Evolutionary conservation across 2,113 vertebrate genomes (phyloP), one percentile per base, ranked within the genome.

Genomic region (Hydrolagus affinis): DNA sequence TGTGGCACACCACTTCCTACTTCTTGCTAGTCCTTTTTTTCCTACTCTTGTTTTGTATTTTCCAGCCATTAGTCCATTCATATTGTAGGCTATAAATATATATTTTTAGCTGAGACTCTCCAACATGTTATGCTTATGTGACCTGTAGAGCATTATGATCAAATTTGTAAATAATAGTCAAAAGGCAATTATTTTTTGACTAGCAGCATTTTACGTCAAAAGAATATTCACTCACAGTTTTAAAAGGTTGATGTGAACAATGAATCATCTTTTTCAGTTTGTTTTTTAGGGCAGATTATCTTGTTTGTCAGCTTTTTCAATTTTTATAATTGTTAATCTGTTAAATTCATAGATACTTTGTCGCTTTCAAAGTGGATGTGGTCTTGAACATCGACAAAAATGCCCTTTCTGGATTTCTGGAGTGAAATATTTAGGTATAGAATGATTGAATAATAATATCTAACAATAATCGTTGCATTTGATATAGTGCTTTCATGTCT

Each of bases 191-290:
- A 87, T 87, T 89, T 92, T 93, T 91, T 94, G 91, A 93, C 90
- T 90, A 90, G 91, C 91, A 91, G 91, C 90, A 89, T 93, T 90
- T 93, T 88, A 91, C 92, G 90, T 95, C 94, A 91, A 90, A 92
- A 85, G 86, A 88, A 89, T 91, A 89, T 89, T 93, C 92, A 92
- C 90, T 94, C 96, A 95, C 95, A 95, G 95, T 94, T 95, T 93
- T 93, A 91, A 90, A 97, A 96, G 94, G 94, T 96, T 96, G 94
- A 93, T 88, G 88, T 83, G 78, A 83, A 64, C 62, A 83, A 19
- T 83, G 60, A 66, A 68, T 32, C 28, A 66, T 83, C 23, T 66
- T 83, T 68, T 83, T 60, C 32, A 66, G 62, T 75, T 75, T 66
- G 9, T 66, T 66, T 15, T 62, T 64, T 66, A 21, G 78, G 62